phyloP scores from a whole-genome alignment of 2,797 vertebrate species.

The Acomys russatus region DNA sequence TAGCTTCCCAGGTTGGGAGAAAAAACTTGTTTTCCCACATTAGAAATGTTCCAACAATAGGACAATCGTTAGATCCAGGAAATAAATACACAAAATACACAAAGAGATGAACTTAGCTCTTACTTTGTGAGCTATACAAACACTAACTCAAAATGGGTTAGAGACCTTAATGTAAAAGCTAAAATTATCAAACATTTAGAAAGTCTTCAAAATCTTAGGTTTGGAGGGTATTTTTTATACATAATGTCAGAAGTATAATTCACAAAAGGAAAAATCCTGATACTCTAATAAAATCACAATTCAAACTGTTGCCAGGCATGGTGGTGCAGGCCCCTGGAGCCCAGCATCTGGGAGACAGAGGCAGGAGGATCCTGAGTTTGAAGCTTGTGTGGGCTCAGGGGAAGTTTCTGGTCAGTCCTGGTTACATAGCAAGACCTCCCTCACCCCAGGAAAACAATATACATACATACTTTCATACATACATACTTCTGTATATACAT shows the following conservation, averaged over 20 bases:
- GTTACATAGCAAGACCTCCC: not conserved
- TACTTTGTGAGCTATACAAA: not conserved
- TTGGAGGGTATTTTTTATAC: slow-evolving; percentile 29
- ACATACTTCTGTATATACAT: no score
- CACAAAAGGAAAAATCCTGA: slow-evolving; percentile 18
- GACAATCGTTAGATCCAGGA: not conserved
- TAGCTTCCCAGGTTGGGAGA: not conserved
- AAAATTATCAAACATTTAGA: not conserved
- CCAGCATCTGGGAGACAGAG: not conserved
- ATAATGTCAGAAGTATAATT: not conserved
- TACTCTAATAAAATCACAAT: slow-evolving; percentile 24
- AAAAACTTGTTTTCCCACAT: not conserved
- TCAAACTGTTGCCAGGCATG: not conserved
- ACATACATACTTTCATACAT: no score
- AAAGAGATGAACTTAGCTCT: not conserved
- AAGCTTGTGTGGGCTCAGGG: not conserved
- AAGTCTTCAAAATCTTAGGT: not conserved
- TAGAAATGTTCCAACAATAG: not conserved
- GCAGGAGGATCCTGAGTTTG: not conserved
- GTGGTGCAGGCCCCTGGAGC: not conserved
- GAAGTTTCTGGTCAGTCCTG: not conserved
- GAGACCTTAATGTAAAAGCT: not conserved
- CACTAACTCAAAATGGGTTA: not conserved
- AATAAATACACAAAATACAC: not conserved
- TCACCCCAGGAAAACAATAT: not conserved